Conservation (phyloP, 2,797 vertebrate species). For the Mareca strepera region DNA sequence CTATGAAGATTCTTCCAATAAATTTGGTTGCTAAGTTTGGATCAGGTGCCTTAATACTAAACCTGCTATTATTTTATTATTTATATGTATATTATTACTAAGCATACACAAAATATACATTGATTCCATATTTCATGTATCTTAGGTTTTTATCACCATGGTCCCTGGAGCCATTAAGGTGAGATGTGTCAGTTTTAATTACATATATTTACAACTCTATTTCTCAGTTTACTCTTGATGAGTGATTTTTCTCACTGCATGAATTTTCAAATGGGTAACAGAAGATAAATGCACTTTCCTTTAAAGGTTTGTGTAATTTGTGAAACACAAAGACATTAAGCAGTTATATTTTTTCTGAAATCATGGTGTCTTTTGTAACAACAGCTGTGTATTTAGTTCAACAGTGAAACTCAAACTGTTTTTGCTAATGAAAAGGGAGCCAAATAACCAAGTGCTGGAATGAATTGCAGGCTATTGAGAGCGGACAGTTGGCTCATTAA, state of each 20-base stretch:
- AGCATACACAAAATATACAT: neutral
- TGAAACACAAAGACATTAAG: conserved; percentile 24
- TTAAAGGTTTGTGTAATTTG: conserved; percentile 29
- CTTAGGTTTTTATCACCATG: neutral
- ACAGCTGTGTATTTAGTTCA: conserved; percentile 41
- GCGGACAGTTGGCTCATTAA: conserved; percentile 2
- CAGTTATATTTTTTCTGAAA: conserved; percentile 15
- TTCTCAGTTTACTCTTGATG: neutral
- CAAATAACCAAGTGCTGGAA: conserved; percentile 40
- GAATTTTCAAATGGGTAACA: conserved; percentile 16
- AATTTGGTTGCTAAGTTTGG: neutral
- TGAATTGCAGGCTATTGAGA: conserved; percentile 28
- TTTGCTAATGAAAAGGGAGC: conserved; percentile 29
- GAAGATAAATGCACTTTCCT: neutral
- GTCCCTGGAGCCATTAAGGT: neutral
- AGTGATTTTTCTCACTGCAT: neutral
- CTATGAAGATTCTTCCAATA: neutral
- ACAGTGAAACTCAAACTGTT: conserved; percentile 50
- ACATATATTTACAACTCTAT: neutral
- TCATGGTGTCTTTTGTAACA: conserved; percentile 9
- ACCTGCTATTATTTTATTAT: neutral
- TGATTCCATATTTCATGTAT: neutral
- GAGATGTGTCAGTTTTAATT: neutral
- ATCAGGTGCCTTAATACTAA: neutral
- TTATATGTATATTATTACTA: neutral